These are phyloP conservation scores for Lutjanus erythropterus DNA, from an alignment of 2,113 vertebrate genomes.

Conservation along the genomic window DNA sequence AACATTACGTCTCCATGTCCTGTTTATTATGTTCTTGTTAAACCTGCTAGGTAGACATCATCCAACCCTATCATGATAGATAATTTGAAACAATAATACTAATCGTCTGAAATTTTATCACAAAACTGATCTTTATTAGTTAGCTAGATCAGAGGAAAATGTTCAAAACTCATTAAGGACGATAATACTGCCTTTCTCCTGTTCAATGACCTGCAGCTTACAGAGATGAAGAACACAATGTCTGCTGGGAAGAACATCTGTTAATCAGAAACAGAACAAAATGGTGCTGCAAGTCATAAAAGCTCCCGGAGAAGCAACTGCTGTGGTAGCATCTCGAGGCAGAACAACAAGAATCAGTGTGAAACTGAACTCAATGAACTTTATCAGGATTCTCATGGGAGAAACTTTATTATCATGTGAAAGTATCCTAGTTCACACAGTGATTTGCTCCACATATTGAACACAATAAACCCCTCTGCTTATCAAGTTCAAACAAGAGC, in stretches of 20 bases:
- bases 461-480: constrained; percentile 28
- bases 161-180: constrained; percentile 13
- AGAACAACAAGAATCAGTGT: constrained; percentile 26
- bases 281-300: constrained; percentile 21
- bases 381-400: constrained; percentile 35
- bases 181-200: constrained; percentile 3
- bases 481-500: constrained; percentile 63
- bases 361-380: constrained; percentile 17
- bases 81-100: no score
- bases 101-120: no score
- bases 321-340: constrained; percentile 4
- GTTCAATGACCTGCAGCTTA: constrained; percentile 19
- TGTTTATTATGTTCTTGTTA: no score
- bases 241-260: constrained; percentile 42
- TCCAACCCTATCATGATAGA: no score
- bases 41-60: no score
- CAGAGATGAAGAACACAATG: constrained; percentile 9
- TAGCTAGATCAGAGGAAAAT: constrained; percentile 22
- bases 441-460: constrained; percentile 37
- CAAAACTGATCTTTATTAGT: no score
- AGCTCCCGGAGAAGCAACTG: neutral
- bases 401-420: constrained; percentile 42
- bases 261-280: constrained; percentile 69
- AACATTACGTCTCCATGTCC: no score
- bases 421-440: constrained; percentile 38